Evolutionary conservation across 2,797 vertebrate species (phyloP).

Genomic region (Enteromius anoplus): DNA sequence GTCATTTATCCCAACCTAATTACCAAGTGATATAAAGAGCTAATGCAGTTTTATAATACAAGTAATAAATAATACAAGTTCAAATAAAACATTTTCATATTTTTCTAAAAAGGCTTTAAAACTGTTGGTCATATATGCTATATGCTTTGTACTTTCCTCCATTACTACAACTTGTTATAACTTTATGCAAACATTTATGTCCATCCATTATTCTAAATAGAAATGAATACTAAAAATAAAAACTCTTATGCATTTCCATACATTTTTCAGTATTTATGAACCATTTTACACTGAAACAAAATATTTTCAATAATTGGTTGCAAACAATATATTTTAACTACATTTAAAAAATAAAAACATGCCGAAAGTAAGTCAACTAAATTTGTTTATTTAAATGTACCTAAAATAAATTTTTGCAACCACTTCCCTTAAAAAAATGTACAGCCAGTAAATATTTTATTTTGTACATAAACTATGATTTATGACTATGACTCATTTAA

Average conservation of each 20-base stretch:
- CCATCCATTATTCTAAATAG: background rate
- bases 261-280: background rate
- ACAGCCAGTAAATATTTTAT: no score
- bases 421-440: no score
- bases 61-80: background rate
- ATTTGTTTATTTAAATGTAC: no score
- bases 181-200: background rate
- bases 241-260: background rate
- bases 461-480: no score
- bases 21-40: conserved; percentile 13
- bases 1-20: conserved; percentile 64
- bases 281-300: background rate
- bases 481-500: no score
- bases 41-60: background rate
- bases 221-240: background rate
- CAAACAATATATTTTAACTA: no score
- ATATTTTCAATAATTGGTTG: no score
- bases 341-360: no score
- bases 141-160: background rate
- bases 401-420: no score
- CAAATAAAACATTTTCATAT: background rate
- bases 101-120: no score
- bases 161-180: background rate
- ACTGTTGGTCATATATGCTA: no score
- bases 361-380: no score